Base-by-base conservation (phyloP, 1,140 invertebrate species). In the Musca domestica region DNA sequence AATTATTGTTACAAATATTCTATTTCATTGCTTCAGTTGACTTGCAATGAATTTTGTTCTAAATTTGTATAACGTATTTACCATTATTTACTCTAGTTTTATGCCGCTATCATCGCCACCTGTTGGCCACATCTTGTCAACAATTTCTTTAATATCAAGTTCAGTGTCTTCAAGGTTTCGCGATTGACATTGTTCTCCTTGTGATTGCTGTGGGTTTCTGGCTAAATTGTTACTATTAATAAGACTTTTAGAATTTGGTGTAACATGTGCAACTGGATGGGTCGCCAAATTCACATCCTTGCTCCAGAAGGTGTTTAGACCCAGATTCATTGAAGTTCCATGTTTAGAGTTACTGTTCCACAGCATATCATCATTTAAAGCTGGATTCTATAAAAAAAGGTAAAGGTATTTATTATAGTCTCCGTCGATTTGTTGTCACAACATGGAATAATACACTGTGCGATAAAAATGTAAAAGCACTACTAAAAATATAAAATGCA, bases 81-180 rank as follows among this genome's bases (percentile, higher is more conserved):
- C 63, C 41, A 47, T 12, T 2, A 61, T 19, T 64, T 48, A 67
- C n/a, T 79, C 76, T 70, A 79, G 65, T 63, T 79, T 80, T 61
- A 80, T 79, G 54, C 77, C 77, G 61, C 77, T 79, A 49, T 80
- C 77, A 69, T 80, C 77, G 7, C 74, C 72, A 9, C 74, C 72
- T 72, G 72, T 73, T 17, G 73, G 72, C 65, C 69, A 70, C 10
- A 72, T 70, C 66, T 69, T 66, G 23, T 74, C 77, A 41, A 79
- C 77, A 68, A 80, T 79, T 48, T 80, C 76, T 25, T 75, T 72
- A 25, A 80, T 67, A 46, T 80, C 77, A 66, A 77, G 74, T 63
- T 80, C 77, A 6, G 56, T 34, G 20, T 61, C 56, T 19, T 61
- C 56, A 17, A 61, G 19, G 19, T 61, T 61, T 5, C 41, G 27